Evolutionary conservation across 2,113 vertebrate species (phyloP).

Genomic region (Mustelus asterias): DNA sequence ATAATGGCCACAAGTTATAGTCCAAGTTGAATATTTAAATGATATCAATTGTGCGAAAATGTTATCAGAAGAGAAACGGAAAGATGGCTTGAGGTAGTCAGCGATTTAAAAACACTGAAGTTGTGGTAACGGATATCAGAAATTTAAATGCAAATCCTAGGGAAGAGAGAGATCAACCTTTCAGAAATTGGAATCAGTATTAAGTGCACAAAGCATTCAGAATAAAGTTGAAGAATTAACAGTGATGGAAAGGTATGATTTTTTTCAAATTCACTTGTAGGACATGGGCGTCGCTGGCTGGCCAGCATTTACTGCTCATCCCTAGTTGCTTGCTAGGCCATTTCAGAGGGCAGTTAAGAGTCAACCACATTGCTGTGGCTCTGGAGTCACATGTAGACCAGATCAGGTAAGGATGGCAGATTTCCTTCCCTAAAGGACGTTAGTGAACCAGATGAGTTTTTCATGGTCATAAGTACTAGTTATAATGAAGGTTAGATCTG

Average conservation of each 20-base stretch:
- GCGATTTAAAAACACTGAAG: not conserved
- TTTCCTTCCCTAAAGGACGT: too few species aligned
- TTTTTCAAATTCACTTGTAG: too few species aligned
- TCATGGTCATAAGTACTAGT: too few species aligned
- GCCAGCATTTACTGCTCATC: too few species aligned
- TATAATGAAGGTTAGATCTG: not conserved
- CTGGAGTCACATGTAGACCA: too few species aligned
- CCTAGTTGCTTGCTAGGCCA: too few species aligned
- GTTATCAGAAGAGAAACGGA: not conserved
- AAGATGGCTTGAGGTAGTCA: not conserved
- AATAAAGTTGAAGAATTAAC: not conserved
- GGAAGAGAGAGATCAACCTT: not conserved
- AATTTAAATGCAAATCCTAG: not conserved
- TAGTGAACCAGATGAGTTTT: too few species aligned
- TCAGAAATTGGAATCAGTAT: not conserved
- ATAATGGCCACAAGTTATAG: not conserved
- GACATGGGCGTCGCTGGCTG: too few species aligned
- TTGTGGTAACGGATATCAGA: not conserved
- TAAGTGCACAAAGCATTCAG: not conserved
- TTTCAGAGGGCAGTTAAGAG: too few species aligned
- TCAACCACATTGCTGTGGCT: too few species aligned
- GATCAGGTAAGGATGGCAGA: too few species aligned
- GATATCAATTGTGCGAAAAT: too few species aligned
- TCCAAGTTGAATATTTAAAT: not conserved
- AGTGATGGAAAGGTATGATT: not conserved